A percentile compares a stretch with the other conserved stretches of the same genome.
Conservation (phyloP, 1,140 invertebrate species). For the Drosophila nasuta region DNA sequence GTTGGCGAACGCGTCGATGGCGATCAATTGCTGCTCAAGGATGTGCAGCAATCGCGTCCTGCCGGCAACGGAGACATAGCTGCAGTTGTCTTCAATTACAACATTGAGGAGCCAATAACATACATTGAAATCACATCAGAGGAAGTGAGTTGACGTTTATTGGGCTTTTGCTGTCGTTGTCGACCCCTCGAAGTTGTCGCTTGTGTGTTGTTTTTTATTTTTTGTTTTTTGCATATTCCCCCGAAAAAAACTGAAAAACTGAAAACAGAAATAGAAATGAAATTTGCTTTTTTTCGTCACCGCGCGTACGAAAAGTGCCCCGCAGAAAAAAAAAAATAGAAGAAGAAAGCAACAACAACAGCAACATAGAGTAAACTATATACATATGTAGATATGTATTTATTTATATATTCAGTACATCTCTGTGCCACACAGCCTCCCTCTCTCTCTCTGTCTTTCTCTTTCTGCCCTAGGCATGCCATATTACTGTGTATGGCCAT, state of each 20-base stretch:
- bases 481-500: slow-evolving; percentile 28
- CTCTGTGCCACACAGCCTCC: slow-evolving; percentile 18
- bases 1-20: slow-evolving; percentile 58
- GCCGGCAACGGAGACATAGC: slow-evolving; percentile 48
- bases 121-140: slow-evolving; percentile 71
- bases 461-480: slow-evolving; percentile 14
- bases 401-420: slow-evolving; percentile 64
- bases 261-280: slow-evolving; percentile 54
- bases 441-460: too few relatives aligned
- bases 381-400: slow-evolving; percentile 40
- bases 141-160: slow-evolving; percentile 64
- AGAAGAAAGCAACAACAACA: slow-evolving; percentile 4
- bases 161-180: background rate
- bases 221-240: slow-evolving; percentile 58
- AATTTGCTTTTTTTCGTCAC: slow-evolving; percentile 61
- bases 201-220: background rate
- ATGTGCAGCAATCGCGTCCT: slow-evolving; percentile 64
- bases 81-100: slow-evolving; percentile 67
- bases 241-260: too few relatives aligned
- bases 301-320: slow-evolving; percentile 33
- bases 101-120: slow-evolving; percentile 70
- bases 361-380: slow-evolving; percentile 39
- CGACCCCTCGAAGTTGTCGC: slow-evolving; percentile 12
- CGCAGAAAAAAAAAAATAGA: slow-evolving; percentile 14
- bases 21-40: slow-evolving; percentile 74